Conservation (phyloP, 2,888 invertebrate species). For the Leptinotarsa rubiginosa region DNA sequence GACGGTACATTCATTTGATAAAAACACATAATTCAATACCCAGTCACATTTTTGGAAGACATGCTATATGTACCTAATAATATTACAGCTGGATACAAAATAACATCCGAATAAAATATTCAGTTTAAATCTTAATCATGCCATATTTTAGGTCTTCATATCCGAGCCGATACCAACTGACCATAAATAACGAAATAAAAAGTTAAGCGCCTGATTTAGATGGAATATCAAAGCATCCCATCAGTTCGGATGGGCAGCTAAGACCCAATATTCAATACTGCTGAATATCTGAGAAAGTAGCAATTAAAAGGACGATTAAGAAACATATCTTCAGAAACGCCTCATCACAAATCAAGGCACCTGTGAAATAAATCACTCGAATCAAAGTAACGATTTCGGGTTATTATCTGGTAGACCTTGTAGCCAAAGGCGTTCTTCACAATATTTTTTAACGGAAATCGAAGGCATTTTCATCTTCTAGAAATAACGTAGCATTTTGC, state of each 20-base stretch:
- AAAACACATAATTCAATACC: background rate
- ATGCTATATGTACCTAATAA: background rate
- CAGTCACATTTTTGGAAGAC: background rate
- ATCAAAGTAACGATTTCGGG: slow-evolving; percentile 52
- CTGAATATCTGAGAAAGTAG: slow-evolving; percentile 57
- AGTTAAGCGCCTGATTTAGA: slow-evolving; percentile 52
- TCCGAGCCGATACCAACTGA: slow-evolving; percentile 9
- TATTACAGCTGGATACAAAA: background rate
- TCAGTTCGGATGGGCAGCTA: slow-evolving; percentile 34
- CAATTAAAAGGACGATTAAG: slow-evolving; percentile 64
- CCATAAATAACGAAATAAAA: slow-evolving; percentile 16
- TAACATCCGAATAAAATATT: background rate
- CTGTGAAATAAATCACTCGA: slow-evolving; percentile 62
- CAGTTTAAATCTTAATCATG: slow-evolving; percentile 4
- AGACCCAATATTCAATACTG: slow-evolving; percentile 30
- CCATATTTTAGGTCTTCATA: slow-evolving; percentile 8
- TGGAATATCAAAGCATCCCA: slow-evolving; percentile 50
- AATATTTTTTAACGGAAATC: background rate
- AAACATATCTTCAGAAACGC: slow-evolving; percentile 60
- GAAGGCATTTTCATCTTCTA: too few relatives aligned
- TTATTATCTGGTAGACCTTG: slow-evolving; percentile 54
- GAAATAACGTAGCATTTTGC: too few relatives aligned
- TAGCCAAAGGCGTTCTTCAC: slow-evolving; percentile 31
- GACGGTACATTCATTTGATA: background rate
- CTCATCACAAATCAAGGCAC: slow-evolving; percentile 65